Evolutionary conservation across 2,888 invertebrate genomes (phyloP).

Genomic region (Philonicus albiceps): DNA sequence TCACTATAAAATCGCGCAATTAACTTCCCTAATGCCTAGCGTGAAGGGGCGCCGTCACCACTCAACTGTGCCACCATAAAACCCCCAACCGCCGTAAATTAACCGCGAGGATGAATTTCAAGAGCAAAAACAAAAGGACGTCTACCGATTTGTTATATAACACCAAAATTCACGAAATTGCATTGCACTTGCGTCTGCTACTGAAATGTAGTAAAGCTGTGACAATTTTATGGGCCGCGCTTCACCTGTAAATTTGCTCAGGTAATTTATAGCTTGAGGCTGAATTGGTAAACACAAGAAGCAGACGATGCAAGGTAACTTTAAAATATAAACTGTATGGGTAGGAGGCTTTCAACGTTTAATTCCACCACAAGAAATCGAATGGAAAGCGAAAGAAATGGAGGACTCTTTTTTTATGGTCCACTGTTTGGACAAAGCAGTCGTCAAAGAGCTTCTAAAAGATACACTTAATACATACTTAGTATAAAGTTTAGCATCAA

Average conservation of each 20-base stretch:
- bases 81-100: not conserved
- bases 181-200: not conserved
- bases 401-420: not conserved
- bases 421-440: not conserved
- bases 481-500: too few species aligned
- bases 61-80: not conserved
- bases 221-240: not conserved
- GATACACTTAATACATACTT: not conserved
- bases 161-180: not conserved
- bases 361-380: not conserved
- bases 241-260: not conserved
- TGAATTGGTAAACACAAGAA: not conserved
- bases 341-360: not conserved
- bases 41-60: not conserved
- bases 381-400: not conserved
- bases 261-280: not conserved
- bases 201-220: not conserved
- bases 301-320: not conserved
- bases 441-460: not conserved
- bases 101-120: not conserved
- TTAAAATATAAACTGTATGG: not conserved
- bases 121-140: not conserved
- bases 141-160: not conserved
- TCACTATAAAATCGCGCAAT: slow-evolving; percentile 19
- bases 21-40: slow-evolving; percentile 9